Percentiles rank a stretch among this genome's conserved stretches.
These are phyloP conservation scores for Lepus europaeus DNA, from an alignment of 2,113 vertebrate species.

Conservation along the genomic window DNA sequence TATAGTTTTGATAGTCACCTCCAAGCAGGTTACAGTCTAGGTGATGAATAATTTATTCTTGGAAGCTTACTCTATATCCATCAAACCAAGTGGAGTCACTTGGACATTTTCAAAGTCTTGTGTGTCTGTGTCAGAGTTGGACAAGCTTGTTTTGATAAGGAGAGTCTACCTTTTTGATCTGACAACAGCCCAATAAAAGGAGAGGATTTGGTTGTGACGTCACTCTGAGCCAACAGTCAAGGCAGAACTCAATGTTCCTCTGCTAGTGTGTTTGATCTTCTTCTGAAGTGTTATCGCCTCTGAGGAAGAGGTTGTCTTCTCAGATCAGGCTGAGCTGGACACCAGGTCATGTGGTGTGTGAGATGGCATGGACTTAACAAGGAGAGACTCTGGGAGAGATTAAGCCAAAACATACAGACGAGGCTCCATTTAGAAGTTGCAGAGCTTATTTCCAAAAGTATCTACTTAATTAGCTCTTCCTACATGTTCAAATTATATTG, in stretches of 20 bases:
- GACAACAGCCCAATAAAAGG: neutral
- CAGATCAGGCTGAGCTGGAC: too few relatives aligned
- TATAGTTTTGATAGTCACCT: too few relatives aligned
- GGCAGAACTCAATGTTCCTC: neutral
- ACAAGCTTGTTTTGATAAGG: neutral
- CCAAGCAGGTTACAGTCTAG: neutral
- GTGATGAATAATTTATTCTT: neutral
- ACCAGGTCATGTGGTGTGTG: neutral
- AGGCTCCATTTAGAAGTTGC: neutral
- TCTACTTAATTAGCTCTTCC: neutral
- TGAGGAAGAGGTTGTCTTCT: neutral
- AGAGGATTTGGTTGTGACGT: neutral
- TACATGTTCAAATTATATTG: neutral
- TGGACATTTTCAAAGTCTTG: neutral
- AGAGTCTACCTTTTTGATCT: neutral
- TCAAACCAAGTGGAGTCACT: neutral
- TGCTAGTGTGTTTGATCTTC: neutral
- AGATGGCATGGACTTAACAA: neutral
- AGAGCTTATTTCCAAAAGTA: neutral
- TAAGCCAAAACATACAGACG: fast-evolving
- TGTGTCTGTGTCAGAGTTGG: neutral
- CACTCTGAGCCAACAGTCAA: neutral
- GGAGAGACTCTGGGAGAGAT: neutral
- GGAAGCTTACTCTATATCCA: neutral
- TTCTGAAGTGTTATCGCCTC: neutral